These are phyloP conservation scores for Montipora efflorescens DNA, from an alignment of 64 coral and sea anemone species.

Conservation along the genomic window DNA sequence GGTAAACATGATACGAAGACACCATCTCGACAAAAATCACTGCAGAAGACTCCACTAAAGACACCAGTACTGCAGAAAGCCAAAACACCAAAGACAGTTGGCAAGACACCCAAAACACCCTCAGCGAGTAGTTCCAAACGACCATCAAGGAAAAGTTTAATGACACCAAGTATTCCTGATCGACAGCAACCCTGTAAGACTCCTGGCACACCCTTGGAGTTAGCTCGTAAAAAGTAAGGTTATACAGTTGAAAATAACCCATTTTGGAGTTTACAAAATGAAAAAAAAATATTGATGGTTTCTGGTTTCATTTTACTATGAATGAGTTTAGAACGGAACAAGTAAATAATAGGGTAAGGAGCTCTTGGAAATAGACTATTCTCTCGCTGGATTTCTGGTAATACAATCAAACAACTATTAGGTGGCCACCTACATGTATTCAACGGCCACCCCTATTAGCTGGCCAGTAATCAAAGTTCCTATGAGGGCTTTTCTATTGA, in stretches of 20 bases:
- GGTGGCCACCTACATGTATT: too few relatives aligned
- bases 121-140: constrained; percentile 2
- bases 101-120: constrained; percentile 64
- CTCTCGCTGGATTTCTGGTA: too few relatives aligned
- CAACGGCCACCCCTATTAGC: too few relatives aligned
- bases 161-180: constrained; percentile 89
- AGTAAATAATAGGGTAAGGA: too few relatives aligned
- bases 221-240: constrained; percentile 89
- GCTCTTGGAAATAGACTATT: too few relatives aligned
- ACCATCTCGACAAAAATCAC: not conserved
- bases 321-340: too few relatives aligned
- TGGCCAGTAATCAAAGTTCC: too few relatives aligned
- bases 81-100: not conserved
- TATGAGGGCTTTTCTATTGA: too few relatives aligned
- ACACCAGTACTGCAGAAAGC: not conserved
- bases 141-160: constrained; percentile 70
- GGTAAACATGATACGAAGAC: not conserved
- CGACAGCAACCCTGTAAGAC: constrained; percentile 85
- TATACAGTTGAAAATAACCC: not conserved
- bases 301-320: too few relatives aligned
- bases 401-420: too few relatives aligned
- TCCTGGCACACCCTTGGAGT: constrained; percentile 81
- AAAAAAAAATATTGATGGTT: too few relatives aligned
- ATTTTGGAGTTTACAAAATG: not conserved
- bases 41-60: not conserved